Evolutionary conservation across 2,888 invertebrate genomes (phyloP).

Genomic region (Deilephila porcellus): DNA sequence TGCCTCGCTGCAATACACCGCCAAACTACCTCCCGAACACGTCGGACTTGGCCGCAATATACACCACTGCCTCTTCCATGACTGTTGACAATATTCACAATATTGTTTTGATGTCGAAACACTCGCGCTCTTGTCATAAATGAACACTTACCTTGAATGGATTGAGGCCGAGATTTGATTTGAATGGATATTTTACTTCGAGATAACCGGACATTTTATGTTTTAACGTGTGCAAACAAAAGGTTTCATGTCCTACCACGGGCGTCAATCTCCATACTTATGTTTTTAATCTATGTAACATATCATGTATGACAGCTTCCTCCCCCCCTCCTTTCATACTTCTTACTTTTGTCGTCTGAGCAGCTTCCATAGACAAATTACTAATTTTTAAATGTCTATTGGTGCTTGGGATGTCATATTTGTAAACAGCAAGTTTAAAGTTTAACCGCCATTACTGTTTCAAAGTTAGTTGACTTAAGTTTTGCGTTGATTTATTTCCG

Average conservation of each 20-base stretch:
- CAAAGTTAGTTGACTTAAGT: too few species aligned
- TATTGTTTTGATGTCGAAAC: constrained; percentile 38
- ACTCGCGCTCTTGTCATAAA: constrained; percentile 29
- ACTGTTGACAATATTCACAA: constrained; percentile 71
- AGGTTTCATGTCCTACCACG: constrained; percentile 40
- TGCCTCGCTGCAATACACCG: constrained; percentile 83
- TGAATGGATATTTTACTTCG: constrained; percentile 87
- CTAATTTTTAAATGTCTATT: too few species aligned
- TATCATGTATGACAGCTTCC: too few species aligned
- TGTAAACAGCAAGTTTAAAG: too few species aligned
- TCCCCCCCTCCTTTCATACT: too few species aligned
- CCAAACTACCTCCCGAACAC: constrained; percentile 81
- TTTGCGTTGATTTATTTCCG: too few species aligned
- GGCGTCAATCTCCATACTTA: too few species aligned
- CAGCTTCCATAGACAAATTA: too few species aligned
- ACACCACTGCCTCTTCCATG: constrained; percentile 88
- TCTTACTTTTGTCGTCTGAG: too few species aligned
- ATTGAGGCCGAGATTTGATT: constrained; percentile 85
- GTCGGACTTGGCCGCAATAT: constrained; percentile 84
- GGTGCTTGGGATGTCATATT: too few species aligned
- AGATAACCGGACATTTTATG: constrained; percentile 84
- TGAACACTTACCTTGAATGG: constrained; percentile 85
- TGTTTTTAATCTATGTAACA: too few species aligned
- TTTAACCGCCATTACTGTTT: too few species aligned
- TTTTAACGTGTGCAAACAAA: constrained; percentile 39